These are phyloP conservation scores for Erannis defoliaria DNA, from an alignment of 2,888 invertebrate species.

Conservation along the genomic window DNA sequence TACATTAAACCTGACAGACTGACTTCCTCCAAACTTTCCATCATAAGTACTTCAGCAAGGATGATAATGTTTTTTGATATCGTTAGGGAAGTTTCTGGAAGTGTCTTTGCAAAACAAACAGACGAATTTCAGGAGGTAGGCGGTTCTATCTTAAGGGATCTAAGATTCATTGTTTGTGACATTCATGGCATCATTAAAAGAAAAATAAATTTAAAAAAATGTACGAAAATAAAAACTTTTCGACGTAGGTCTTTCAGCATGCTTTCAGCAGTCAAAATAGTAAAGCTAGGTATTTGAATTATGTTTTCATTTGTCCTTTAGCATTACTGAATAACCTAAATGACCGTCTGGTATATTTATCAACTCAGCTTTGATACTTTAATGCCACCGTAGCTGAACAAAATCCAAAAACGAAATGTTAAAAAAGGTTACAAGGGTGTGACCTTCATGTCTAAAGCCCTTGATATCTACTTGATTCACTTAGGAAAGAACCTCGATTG, in stretches of 20 bases:
- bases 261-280: neutral
- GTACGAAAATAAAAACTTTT: no score
- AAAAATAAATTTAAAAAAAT: no score
- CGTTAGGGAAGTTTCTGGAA: neutral
- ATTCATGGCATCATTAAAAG: no score
- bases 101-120: neutral
- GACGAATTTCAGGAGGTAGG: neutral
- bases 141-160: neutral
- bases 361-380: neutral
- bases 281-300: neutral
- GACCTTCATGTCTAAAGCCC: constrained; percentile 21
- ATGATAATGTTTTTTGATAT: neutral
- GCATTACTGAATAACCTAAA: constrained; percentile 5
- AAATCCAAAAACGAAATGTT: constrained; percentile 19
- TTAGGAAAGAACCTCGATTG: constrained; percentile 11
- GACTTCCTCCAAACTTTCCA: neutral
- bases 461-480: constrained; percentile 18
- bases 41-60: neutral
- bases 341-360: constrained; percentile 10
- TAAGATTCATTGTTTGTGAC: neutral
- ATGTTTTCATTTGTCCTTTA: neutral
- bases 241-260: neutral
- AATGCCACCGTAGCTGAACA: constrained; percentile 12
- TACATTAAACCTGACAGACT: neutral
- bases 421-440: constrained; percentile 18